Percentiles rank a stretch among this genome's conserved stretches.
phyloP scores from a whole-genome alignment of 2,888 invertebrate genomes.

The Drosophila limbata region DNA sequence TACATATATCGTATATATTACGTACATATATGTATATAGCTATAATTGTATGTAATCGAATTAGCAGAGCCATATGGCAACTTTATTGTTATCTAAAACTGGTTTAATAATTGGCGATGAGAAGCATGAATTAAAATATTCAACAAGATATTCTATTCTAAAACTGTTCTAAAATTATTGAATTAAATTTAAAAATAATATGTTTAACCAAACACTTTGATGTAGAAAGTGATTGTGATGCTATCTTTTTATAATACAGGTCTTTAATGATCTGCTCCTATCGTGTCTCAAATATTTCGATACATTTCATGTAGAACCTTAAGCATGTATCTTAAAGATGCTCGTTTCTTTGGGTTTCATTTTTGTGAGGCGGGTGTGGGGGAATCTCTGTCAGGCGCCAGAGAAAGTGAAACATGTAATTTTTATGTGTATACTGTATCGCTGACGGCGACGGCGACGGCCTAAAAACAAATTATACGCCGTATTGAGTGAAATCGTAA shows the following conservation, averaged over 20 bases:
- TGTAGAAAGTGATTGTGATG: neutral
- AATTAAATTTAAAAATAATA: neutral
- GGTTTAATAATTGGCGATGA: slow-evolving; percentile 25
- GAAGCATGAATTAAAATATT: slow-evolving; percentile 16
- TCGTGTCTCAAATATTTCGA: neutral
- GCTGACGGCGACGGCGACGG: slow-evolving; percentile 47
- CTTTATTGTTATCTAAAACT: slow-evolving; percentile 32
- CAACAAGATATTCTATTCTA: neutral
- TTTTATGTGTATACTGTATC: slow-evolving; percentile 36
- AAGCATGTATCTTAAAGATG: slow-evolving; percentile 9
- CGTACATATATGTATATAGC: neutral
- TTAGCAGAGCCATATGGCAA: slow-evolving; percentile 31
- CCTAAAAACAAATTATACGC: slow-evolving; percentile 73
- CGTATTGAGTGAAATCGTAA: slow-evolving; percentile 81
- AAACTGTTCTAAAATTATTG: neutral
- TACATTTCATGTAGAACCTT: slow-evolving; percentile 5
- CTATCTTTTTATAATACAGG: neutral
- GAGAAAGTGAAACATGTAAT: slow-evolving; percentile 80
- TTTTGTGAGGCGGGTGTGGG: slow-evolving; percentile 1
- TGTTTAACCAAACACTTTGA: neutral
- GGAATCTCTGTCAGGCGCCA: slow-evolving; percentile 60
- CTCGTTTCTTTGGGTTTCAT: slow-evolving; percentile 23
- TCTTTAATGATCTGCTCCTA: neutral
- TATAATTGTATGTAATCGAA: slow-evolving; percentile 15
- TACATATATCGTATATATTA: neutral